phyloP scores from a whole-genome alignment of 2,797 vertebrate genomes.

The Ctenopoma kingsleyae region DNA sequence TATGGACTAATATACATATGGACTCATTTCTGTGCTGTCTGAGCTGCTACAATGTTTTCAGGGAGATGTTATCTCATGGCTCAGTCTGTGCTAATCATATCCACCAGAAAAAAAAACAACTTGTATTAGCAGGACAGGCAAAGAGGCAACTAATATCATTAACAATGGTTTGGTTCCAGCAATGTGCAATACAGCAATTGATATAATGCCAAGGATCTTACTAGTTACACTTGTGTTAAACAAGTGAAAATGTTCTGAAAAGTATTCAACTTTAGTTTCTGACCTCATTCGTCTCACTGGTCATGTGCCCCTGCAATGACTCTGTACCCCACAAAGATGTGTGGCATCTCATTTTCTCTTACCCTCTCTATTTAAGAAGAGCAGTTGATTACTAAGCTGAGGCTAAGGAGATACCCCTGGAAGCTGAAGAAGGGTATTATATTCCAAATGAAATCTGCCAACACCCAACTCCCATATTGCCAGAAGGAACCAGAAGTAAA shows the following conservation, averaged over 20 bases:
- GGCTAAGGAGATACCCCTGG: neutral
- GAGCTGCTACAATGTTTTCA: no score
- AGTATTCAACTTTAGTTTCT: neutral
- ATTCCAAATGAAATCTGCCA: no score
- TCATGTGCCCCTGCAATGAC: neutral
- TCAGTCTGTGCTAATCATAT: no score
- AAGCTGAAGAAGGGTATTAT: neutral
- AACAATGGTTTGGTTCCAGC: neutral
- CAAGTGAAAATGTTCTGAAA: neutral
- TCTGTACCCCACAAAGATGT: no score
- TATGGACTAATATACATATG: no score
- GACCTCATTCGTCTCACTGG: neutral
- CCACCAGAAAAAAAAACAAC: neutral
- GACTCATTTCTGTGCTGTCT: no score
- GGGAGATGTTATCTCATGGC: no score
- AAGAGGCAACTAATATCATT: neutral
- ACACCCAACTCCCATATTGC: slow-evolving; percentile 10
- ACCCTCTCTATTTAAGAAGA: neutral
- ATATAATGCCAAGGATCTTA: neutral
- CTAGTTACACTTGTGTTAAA: neutral
- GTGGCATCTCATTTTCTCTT: neutral
- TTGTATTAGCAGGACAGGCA: neutral
- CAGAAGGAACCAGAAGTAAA: no score
- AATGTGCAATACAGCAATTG: neutral
- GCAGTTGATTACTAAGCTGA: no score